Evolutionary conservation across 2,113 vertebrate genomes (phyloP).

Genomic region (Oreochromis tanganicae): DNA sequence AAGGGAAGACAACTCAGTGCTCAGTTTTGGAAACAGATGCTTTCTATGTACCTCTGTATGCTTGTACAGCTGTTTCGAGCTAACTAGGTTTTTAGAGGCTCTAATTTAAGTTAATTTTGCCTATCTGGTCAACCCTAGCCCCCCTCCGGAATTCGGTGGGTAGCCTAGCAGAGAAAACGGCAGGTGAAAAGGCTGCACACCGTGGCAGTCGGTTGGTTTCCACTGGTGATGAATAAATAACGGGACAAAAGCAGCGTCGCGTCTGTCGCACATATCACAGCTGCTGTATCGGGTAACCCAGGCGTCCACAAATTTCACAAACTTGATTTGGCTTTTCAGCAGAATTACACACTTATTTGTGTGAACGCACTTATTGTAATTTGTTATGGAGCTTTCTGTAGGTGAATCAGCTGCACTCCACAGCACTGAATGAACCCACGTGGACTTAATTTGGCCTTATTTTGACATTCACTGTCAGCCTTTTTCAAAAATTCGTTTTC

Average conservation of each 20-base stretch:
- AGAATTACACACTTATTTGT: background rate
- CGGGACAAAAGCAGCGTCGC: constrained; percentile 49
- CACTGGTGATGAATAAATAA: constrained; percentile 71
- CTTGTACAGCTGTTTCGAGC: background rate
- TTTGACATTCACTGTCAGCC: background rate
- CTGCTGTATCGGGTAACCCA: constrained; percentile 35
- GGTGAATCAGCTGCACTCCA: background rate
- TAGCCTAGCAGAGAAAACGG: constrained; percentile 3
- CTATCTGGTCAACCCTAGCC: background rate
- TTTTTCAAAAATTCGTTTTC: background rate
- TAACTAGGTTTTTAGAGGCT: background rate
- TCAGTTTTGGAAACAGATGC: background rate
- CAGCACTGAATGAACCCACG: background rate
- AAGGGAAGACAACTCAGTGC: background rate
- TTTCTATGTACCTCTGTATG: background rate
- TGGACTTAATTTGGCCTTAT: background rate
- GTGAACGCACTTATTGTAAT: background rate
- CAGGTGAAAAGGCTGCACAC: constrained; percentile 23
- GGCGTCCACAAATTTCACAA: background rate
- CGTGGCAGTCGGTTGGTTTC: constrained; percentile 35
- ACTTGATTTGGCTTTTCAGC: background rate
- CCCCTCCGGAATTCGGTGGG: background rate
- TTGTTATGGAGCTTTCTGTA: background rate
- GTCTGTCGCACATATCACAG: constrained; percentile 56
- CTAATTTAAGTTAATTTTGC: background rate